Base-by-base conservation (phyloP, 1,140 invertebrate species). In the Trinorchestia longiramus region DNA sequence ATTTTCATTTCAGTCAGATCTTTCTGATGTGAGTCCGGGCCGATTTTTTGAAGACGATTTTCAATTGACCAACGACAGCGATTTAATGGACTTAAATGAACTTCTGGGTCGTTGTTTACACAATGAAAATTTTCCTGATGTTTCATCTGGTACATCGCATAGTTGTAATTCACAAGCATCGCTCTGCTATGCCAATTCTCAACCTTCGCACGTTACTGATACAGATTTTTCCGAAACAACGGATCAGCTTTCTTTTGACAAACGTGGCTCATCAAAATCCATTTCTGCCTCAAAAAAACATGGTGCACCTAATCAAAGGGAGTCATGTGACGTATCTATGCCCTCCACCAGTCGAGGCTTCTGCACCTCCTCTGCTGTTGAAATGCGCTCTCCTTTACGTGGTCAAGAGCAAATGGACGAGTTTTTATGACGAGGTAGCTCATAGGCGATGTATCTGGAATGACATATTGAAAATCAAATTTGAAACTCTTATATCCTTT, bases 1-100 rank as follows among this genome's bases (percentile, higher is more conserved):
- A 47, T 94, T 94, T 47, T 94, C 92, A n/a, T 45, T 94, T 11
- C 92, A 94, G 92, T 94, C 92, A 45, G 36, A 45, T 47, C 11
- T 45, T 0, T 44, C 92, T 43, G 11, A 44, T 45, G 92, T 45
- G 36, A 94, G 92, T 45, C 92, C 92, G 40, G 40, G 43, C n/a
- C 43, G 92, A 94, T 43, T 94, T 44, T 94, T 94, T 45, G 92
- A 94, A 19, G 43, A 94, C 19, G 44, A 94, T 40, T 94, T 94
- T 47, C 92, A 43, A 43, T 47, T 94, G 43, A 94, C 0, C 44
- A 8, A 47, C 92, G 92, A 94, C 36, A 94, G 36, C 36, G 92
- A 94, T 40, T 40, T 94, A 19, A 94, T 94, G 92, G 92, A 94
- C 44, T 47, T 94, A 15, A 94, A 94, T 47, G 92, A 94, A 47